Evolutionary conservation across 2,797 vertebrate genomes (phyloP), one percentile per base, ranked within the genome.

Genomic region (Phalloptychus januarius): DNA sequence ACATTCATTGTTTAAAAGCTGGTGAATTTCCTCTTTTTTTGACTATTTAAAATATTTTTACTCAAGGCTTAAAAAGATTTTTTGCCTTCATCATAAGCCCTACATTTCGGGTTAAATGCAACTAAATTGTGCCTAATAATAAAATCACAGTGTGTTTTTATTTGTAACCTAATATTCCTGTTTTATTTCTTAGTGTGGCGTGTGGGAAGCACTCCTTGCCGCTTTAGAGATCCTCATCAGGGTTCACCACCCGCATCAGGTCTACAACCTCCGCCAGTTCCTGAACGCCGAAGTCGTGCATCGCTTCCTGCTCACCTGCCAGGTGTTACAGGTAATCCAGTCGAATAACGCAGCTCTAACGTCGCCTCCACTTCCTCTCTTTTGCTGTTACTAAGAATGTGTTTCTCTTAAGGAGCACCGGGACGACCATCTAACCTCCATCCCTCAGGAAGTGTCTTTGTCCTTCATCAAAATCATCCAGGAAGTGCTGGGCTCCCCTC

Each of bases 401-500:
- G 73, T 83, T 84, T 78, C 50, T 87, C 67, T 77, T 31, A 90
- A 99, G 98, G 98, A 99, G 89, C 97, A 99, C 88, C 97, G 95
- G 90, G 98, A 99, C 74, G 97, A 97, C 80, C 95, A 98, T 40
- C 93, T 99, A 86, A 95, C 95, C 46, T 95, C 96, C 79, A 96
- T 99, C 83, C 97, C 98, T n/a, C 96, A 93, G 86, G 97, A 97
- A 3, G 98, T 99, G 84, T 99, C 98, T 91, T 90, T 94, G 78
- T 99, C 98, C 0, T 99, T 98, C 88, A 97, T 99, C 92, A 99
- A 97, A 95, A 99, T 99, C 93, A 98, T 98, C 94, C 97, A 99
- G 93, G 98, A 99, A 93, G 97, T 99, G 1, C 96, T 99, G 74
- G 98, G 98, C 52, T 99, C 98, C 46, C 98, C 98, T 78, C 98